Evolutionary conservation across 2,888 invertebrate genomes (phyloP).

Genomic region (Pachymerium ferrugineum): DNA sequence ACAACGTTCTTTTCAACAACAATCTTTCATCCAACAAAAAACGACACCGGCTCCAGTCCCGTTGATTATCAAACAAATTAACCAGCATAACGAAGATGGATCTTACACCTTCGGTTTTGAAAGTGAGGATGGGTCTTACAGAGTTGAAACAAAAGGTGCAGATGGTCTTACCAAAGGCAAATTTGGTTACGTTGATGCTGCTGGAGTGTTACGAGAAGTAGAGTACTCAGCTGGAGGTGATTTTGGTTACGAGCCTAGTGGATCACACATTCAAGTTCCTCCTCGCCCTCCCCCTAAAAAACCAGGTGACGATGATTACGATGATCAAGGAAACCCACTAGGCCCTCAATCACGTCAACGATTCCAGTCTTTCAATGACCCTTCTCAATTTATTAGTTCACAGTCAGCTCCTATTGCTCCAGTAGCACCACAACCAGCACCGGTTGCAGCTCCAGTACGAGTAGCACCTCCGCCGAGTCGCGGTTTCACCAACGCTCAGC

Average conservation of each 20-base stretch:
- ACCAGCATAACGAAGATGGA: constrained; percentile 73
- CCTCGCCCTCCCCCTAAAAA: constrained; percentile 35
- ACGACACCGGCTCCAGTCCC: constrained; percentile 34
- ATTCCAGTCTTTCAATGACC: not conserved
- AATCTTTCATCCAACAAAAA: not conserved
- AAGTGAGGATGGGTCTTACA: constrained; percentile 77
- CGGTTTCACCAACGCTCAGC: not conserved
- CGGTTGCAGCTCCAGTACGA: constrained; percentile 2
- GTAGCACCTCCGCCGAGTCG: not conserved
- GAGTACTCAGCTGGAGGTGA: constrained; percentile 61
- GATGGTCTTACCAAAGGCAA: constrained; percentile 80
- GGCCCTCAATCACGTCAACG: not conserved
- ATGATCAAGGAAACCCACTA: constrained; percentile 35
- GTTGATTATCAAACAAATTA: constrained; percentile 67
- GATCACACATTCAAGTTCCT: constrained; percentile 36
- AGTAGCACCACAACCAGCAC: not conserved
- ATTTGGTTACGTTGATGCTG: constrained; percentile 72
- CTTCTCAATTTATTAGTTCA: not conserved
- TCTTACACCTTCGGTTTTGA: constrained; percentile 80
- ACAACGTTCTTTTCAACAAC: not conserved
- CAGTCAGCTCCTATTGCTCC: not conserved
- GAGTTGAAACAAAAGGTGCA: constrained; percentile 75
- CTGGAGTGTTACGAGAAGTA: constrained; percentile 71
- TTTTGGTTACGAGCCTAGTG: constrained; percentile 41
- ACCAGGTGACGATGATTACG: constrained; percentile 35